phyloP scores from a whole-genome alignment of 2,888 invertebrate species.

The Hemistola chrysoprasaria region DNA sequence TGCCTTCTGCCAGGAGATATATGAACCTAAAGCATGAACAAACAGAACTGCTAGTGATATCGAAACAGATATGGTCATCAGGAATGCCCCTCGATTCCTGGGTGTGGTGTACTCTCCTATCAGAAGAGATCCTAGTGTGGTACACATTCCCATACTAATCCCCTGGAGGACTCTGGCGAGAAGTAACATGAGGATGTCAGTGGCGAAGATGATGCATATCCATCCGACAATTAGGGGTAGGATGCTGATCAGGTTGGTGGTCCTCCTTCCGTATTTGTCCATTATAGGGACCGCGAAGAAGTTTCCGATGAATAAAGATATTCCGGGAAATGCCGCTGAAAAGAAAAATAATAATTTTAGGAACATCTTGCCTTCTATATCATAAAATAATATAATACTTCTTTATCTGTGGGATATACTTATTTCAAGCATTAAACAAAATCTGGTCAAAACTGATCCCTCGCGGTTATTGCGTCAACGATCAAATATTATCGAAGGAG shows the following conservation, averaged over 20 bases:
- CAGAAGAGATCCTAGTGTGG: slow-evolving; percentile 70
- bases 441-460: no score
- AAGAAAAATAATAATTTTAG: no score
- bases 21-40: slow-evolving; percentile 83
- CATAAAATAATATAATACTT: no score
- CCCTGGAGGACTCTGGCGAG: slow-evolving; percentile 65
- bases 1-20: slow-evolving; percentile 76
- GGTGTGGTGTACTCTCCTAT: slow-evolving; percentile 82
- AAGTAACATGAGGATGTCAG: slow-evolving; percentile 49
- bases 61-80: slow-evolving; percentile 82
- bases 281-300: slow-evolving; percentile 53
- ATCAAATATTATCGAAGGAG: background rate
- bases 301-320: slow-evolving; percentile 46
- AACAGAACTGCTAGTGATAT: slow-evolving; percentile 82
- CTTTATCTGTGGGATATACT: no score
- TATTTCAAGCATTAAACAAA: no score
- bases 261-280: slow-evolving; percentile 74
- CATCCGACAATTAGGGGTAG: slow-evolving; percentile 73
- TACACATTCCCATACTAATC: slow-evolving; percentile 74
- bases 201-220: slow-evolving; percentile 59
- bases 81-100: slow-evolving; percentile 80
- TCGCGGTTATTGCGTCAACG: no score
- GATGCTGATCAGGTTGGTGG: slow-evolving; percentile 63
- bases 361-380: no score
- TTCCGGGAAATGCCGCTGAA: slow-evolving; percentile 48